phyloP scores from a whole-genome alignment of 2,888 invertebrate species.

The Ecliptopera silaceata region DNA sequence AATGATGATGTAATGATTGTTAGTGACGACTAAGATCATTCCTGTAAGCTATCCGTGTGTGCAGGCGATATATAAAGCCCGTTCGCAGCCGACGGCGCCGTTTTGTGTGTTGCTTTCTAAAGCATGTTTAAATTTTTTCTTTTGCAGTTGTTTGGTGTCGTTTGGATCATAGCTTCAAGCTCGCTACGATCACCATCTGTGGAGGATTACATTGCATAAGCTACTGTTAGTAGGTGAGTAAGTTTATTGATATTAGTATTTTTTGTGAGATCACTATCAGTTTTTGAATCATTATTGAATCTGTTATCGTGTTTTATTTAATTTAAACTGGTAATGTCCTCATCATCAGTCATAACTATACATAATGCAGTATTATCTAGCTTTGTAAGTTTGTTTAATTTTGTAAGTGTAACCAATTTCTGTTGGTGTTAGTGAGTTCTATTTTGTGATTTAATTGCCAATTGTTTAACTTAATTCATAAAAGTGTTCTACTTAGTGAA shows the following conservation, averaged over 20 bases:
- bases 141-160: constrained; percentile 84
- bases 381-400: constrained; percentile 38
- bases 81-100: constrained; percentile 67
- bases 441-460: constrained; percentile 46
- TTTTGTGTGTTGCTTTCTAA: constrained; percentile 73
- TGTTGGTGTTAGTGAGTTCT: constrained; percentile 45
- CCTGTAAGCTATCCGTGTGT: constrained; percentile 79
- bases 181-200: constrained; percentile 84
- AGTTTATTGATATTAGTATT: constrained; percentile 38
- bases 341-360: constrained; percentile 36
- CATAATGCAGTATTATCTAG: constrained; percentile 37
- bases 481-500: constrained; percentile 50
- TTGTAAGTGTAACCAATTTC: constrained; percentile 43
- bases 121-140: constrained; percentile 84
- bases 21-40: constrained; percentile 71
- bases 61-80: constrained; percentile 79
- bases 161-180: constrained; percentile 84
- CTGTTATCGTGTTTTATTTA: constrained; percentile 13
- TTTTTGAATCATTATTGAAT: constrained; percentile 11
- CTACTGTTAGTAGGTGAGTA: constrained; percentile 69
- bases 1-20: constrained; percentile 63
- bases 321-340: constrained; percentile 43
- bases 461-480: constrained; percentile 32
- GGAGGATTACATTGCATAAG: constrained; percentile 81
- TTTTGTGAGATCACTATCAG: constrained; percentile 28